Evolutionary conservation across 2,888 invertebrate species (phyloP).

Genomic region (Phorcus lineatus): DNA sequence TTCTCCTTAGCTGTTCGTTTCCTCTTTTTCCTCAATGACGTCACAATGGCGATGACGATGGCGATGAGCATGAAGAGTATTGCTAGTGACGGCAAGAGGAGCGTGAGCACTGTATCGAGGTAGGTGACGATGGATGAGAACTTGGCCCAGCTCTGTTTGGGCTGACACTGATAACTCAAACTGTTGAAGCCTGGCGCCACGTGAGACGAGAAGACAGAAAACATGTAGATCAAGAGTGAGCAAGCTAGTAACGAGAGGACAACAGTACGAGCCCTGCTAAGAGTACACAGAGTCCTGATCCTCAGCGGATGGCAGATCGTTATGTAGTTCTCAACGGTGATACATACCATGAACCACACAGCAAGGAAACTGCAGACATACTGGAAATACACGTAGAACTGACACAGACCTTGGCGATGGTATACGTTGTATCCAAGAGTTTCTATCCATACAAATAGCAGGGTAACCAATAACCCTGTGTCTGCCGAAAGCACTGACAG

Average conservation of each 20-base stretch:
- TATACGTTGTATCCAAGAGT: constrained; percentile 47
- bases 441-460: constrained; percentile 46
- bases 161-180: not conserved
- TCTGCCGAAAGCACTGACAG: constrained; percentile 45
- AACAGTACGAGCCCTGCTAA: constrained; percentile 37
- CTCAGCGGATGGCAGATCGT: constrained; percentile 45
- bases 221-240: constrained; percentile 22
- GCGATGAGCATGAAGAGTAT: constrained; percentile 38
- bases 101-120: constrained; percentile 41
- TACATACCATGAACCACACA: constrained; percentile 53
- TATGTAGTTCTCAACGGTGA: constrained; percentile 52
- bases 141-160: constrained; percentile 5
- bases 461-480: constrained; percentile 39
- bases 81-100: constrained; percentile 40
- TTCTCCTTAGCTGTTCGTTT: constrained; percentile 25
- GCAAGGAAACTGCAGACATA: constrained; percentile 51
- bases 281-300: constrained; percentile 43
- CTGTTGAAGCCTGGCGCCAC: not conserved
- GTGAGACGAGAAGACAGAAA: constrained; percentile 7
- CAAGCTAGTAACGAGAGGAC: constrained; percentile 21
- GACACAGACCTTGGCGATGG: constrained; percentile 40
- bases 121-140: constrained; percentile 36
- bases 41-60: constrained; percentile 38
- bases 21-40: constrained; percentile 17
- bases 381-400: constrained; percentile 42